Base-by-base conservation (phyloP, 2,113 vertebrate species). In the Phyllopteryx taeniolatus region DNA sequence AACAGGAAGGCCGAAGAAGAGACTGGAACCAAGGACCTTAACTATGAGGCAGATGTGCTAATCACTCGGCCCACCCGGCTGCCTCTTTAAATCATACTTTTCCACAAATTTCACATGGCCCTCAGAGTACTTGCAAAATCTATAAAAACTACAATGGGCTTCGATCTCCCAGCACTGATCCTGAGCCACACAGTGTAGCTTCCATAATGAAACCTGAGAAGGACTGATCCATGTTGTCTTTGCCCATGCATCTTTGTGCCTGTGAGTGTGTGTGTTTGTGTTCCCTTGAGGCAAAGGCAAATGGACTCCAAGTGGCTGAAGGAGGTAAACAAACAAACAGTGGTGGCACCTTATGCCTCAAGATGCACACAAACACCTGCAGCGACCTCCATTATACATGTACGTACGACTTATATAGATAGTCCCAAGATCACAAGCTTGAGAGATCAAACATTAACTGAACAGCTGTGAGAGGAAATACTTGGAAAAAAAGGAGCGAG, bases 271-370 rank as follows among this genome's bases (percentile, higher is more conserved):
- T 64, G 63, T 63, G 66, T 35, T 60, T 67, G 13, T 54, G 57
- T 39, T 81, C 62, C 78, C 83, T 78, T 33, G 78, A 83, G 86
- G 80, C 84, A 82, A 86, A 85, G 77, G 74, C 83, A 79, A 90
- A 90, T 90, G 83, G 85, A 86, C 84, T 83, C 83, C 81, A 85
- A 85, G 79, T 82, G 86, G 83, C 76, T 82, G 87, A 73, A 77
- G 86, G 88, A 89, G 85, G 86, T 89, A 91, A 90, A 87, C 90
- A 91, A 89, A 86, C 89, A 91, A 89, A 91, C 86, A 83, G 68
- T 70, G 76, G 73, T 77, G 76, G 79, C 66, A 64, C 77, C 80
- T 73, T 77, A 78, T 77, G 75, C 81, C 79, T 65, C 68, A 4
- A 79, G 44, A 61, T 53, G 19, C 54, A 47, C 43, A 54, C 68